These are phyloP conservation scores for Diarsia brunnea DNA, from an alignment of 2,888 invertebrate genomes.

Conservation along the genomic window DNA sequence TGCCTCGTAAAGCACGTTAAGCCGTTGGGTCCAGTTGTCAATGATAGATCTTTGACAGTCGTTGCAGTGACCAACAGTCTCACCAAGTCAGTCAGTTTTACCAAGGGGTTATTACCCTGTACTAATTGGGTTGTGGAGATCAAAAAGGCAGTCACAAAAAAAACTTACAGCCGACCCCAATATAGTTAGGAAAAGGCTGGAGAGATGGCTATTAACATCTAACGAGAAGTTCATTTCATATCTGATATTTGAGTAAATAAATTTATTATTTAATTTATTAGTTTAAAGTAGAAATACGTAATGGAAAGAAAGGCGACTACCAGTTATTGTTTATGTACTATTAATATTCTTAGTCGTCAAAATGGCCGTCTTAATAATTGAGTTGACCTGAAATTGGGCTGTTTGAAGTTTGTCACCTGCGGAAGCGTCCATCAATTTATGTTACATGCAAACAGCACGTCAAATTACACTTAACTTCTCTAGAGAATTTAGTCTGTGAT, in stretches of 20 bases:
- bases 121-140: neutral
- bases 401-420: neutral
- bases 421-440: neutral
- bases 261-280: too few relatives aligned
- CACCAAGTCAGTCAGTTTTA: too few relatives aligned
- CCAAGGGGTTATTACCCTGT: neutral
- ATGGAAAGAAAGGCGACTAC: too few relatives aligned
- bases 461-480: neutral
- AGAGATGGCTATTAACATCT: neutral
- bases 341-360: neutral
- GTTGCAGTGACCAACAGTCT: too few relatives aligned
- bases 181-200: neutral
- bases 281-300: too few relatives aligned
- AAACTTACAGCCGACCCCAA: neutral
- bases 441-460: neutral
- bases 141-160: too few relatives aligned
- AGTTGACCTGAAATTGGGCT: neutral
- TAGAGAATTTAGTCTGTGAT: constrained; percentile 6
- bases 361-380: neutral
- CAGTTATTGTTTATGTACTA: neutral
- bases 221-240: neutral
- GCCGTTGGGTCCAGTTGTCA: neutral
- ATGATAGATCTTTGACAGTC: too few relatives aligned
- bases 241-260: too few relatives aligned
- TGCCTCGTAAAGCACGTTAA: neutral